Evolutionary conservation across 2,113 vertebrate genomes (phyloP).

Genomic region (Scytalopus superciliaris): DNA sequence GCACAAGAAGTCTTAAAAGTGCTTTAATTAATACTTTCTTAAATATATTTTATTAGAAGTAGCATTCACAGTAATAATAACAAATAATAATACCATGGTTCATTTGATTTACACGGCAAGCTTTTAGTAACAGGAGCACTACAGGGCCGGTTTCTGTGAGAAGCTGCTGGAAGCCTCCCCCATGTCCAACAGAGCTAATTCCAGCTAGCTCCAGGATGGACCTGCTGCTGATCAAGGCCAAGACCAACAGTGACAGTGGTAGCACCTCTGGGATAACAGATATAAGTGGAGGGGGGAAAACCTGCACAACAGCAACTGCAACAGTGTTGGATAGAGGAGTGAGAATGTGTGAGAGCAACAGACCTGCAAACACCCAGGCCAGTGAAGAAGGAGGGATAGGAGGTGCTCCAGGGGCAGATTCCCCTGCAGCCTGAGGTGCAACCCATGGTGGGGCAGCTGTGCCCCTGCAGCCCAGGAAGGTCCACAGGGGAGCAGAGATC

Average conservation of each 20-base stretch:
- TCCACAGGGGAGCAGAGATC: neutral
- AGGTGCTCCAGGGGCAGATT: neutral
- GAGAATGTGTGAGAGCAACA: rapidly evolving
- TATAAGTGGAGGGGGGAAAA: neutral
- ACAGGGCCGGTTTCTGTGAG: neutral
- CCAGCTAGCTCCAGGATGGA: neutral
- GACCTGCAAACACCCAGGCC: neutral
- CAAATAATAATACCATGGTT: neutral
- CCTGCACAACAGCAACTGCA: neutral
- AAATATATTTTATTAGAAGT: neutral
- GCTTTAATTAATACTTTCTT: neutral
- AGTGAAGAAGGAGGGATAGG: neutral
- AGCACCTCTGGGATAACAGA: neutral
- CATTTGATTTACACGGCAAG: neutral
- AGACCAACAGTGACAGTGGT: neutral
- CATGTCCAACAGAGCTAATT: neutral
- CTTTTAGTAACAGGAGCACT: neutral
- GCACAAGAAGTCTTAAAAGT: neutral
- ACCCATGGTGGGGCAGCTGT: neutral
- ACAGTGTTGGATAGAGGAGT: neutral
- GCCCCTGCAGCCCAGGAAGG: neutral
- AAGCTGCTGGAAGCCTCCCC: neutral
- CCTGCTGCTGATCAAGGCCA: neutral
- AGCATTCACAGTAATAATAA: neutral
- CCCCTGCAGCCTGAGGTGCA: neutral